Evolutionary conservation across 2,888 invertebrate genomes (phyloP), one percentile per base, ranked within the genome.

Genomic region (Ametastegia equiseti): DNA sequence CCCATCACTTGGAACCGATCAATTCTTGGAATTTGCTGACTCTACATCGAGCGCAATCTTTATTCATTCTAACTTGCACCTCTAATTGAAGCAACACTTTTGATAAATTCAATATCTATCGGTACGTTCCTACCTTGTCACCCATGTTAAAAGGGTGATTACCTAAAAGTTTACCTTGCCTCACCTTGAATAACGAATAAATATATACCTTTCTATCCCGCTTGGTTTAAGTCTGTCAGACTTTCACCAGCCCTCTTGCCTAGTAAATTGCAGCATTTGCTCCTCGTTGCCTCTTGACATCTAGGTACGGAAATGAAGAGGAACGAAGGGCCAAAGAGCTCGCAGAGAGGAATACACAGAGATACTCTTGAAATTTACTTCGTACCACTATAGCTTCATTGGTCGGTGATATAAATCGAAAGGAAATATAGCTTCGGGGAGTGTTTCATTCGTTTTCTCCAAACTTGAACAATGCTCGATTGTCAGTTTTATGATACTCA

Each of bases 1-100:
- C n/a, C 65, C 39, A 67, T 67, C 65, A 67, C 65, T 36, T 36
- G 19, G n/a, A 67, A 67, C 11, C 65, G 65, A 67, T 39, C 39
- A 39, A 36, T 67, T 67, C 6, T 6, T 33, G n/a, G 65, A 13
- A 67, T n/a, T 39, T 39, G 36, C 39, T 67, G 65, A 67, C 39
- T 67, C 65, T 67, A 11, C 3, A n/a, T n/a, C n/a, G 5, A 39
- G 19, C 19, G 19, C 39, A 39, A 67, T 19, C 65, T 67, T 23
- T 13, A 39, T 13, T 67, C 65, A 67, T 3, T 9, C 65, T 39
- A 19, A 39, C 39, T 67, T 19, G 0, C 13, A 30, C 30, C 11
- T 27, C 1, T 9, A 60, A 67, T 67, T 39, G 27, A n/a, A 19
- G 13, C 6, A 60, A 27, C 57, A 27, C 57, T 27, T 1, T n/a